Base-by-base conservation (phyloP, 2,888 invertebrate species). In the Neoaliturus tenellus region DNA sequence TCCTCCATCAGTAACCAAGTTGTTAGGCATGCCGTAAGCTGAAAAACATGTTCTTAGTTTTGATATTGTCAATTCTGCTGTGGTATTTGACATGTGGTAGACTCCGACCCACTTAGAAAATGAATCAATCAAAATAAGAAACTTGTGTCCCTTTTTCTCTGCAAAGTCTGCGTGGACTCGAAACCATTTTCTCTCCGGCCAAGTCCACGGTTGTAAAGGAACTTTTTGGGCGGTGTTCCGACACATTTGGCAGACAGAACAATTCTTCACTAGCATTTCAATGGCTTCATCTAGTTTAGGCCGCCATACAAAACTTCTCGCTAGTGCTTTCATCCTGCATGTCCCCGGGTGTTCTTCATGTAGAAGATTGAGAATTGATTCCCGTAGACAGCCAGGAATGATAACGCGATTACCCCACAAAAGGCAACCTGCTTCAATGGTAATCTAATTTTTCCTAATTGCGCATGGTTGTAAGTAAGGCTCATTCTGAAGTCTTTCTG, bases 131-230 rank as follows among this genome's bases (percentile, higher is more conserved):
- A 67, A n/a, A 67, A 4, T 17, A 67, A 31, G 14, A n/a, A n/a
- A n/a, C n/a, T n/a, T n/a, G n/a, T n/a, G n/a, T 14, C 67, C 31
- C 28, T 67, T 17, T 67, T 67, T 67, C n/a, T 6, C 14, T 31
- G 51, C 67, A 35, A 67, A 67, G 31, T 67, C 67, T 35, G 31
- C 5, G 1, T 35, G 44, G 0, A 83, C 71, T 23, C 69, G 44
- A 20, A 67, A n/a, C 82, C 83, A 83, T 12, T 83, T 80, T 0
- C 20, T 23, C 10, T 35, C 17, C 14, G 83, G 81, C 39, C 81
- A 39, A 33, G 44, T 25, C 23, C 81, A 71, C 0, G 86, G 87
- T 23, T 81, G 78, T 20, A 88, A 17, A 12, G 87, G 88, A 73
- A 85, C 67, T 33, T 86, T 83, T 14, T 80, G 80, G 6, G 80